A percentile compares a stretch with the other conserved stretches of the same genome.
These are phyloP conservation scores for Ptyas mucosa DNA, from an alignment of 2,113 vertebrate species.

Conservation along the genomic window DNA sequence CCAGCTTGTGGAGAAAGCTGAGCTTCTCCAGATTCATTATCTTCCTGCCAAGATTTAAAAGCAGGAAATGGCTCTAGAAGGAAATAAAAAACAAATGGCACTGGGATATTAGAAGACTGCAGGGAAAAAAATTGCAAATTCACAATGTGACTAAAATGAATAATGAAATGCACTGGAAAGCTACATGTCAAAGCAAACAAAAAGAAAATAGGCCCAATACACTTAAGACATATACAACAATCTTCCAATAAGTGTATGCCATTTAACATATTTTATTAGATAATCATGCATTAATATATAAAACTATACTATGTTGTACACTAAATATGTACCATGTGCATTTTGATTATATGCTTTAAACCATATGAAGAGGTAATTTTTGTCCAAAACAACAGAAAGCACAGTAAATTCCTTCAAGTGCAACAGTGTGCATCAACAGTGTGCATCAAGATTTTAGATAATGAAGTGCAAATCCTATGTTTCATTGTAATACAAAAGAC, in stretches of 20 bases:
- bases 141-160: constrained; percentile 54
- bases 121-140: constrained; percentile 35
- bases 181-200: constrained; percentile 46
- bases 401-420: constrained; percentile 19
- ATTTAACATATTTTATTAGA: constrained; percentile 35
- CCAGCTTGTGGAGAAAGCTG: constrained; percentile 94
- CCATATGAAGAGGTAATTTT: constrained; percentile 18
- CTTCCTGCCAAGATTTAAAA: constrained; percentile 95
- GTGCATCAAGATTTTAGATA: constrained; percentile 49
- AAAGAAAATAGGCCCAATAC: constrained; percentile 49
- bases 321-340: not conserved
- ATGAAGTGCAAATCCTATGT: not conserved
- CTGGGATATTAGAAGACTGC: constrained; percentile 35
- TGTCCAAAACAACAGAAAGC: not conserved
- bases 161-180: constrained; percentile 58
- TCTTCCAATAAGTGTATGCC: constrained; percentile 57
- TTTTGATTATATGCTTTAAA: constrained; percentile 18
- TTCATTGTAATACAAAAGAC: not conserved
- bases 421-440: constrained; percentile 5
- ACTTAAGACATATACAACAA: constrained; percentile 58
- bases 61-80: constrained; percentile 89
- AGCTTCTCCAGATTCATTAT: constrained; percentile 89
- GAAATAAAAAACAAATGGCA: constrained; percentile 56
- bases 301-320: not conserved
- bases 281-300: constrained; percentile 26